Evolutionary conservation across 2,888 invertebrate species (phyloP).

Genomic region (Boloria selene): DNA sequence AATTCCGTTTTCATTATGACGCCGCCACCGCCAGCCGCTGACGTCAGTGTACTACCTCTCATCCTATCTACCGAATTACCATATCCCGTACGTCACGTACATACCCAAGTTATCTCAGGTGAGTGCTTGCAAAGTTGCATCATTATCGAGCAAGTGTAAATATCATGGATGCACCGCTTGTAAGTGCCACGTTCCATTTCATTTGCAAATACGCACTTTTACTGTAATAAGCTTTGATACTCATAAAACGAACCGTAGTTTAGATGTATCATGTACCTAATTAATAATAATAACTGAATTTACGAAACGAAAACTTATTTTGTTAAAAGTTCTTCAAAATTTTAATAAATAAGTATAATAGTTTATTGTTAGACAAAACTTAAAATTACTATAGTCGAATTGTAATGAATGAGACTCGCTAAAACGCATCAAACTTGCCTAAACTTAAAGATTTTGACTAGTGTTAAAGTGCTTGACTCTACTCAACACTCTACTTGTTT

Average conservation of each 20-base stretch:
- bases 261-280: too few relatives aligned
- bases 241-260: background rate
- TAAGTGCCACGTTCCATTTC: conserved; percentile 9
- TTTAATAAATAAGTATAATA: too few relatives aligned
- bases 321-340: too few relatives aligned
- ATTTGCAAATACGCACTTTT: conserved; percentile 8
- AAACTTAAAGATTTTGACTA: too few relatives aligned
- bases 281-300: too few relatives aligned
- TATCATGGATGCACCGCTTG: conserved; percentile 38
- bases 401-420: too few relatives aligned
- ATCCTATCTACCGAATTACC: conserved; percentile 66
- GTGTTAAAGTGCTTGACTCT: too few relatives aligned
- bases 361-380: too few relatives aligned
- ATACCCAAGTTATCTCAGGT: conserved; percentile 75
- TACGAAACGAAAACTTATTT: too few relatives aligned
- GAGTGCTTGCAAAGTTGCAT: conserved; percentile 48
- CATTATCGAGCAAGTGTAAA: conserved; percentile 29
- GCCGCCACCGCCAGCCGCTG: conserved; percentile 65
- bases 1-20: conserved; percentile 42
- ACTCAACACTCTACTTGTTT: too few relatives aligned
- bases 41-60: conserved; percentile 72
- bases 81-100: conserved; percentile 70
- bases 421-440: too few relatives aligned
- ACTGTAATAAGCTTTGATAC: conserved; percentile 1
- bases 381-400: too few relatives aligned